Evolutionary conservation across 2,888 invertebrate species (phyloP).

Genomic region (Cheilosia impressa): DNA sequence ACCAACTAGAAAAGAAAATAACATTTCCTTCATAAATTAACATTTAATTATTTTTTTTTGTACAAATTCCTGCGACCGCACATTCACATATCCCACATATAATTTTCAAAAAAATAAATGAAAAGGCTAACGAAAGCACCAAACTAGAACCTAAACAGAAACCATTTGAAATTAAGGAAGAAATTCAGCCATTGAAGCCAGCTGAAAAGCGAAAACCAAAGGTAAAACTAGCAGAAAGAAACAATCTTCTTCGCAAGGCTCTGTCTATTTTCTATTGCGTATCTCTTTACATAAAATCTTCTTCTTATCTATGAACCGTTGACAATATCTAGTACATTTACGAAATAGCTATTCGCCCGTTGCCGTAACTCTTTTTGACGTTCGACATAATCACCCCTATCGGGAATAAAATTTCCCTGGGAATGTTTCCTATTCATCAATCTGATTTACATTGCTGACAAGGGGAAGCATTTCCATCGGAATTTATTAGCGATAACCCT

Average conservation of each 20-base stretch:
- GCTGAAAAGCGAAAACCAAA: conserved; percentile 82
- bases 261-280: no score
- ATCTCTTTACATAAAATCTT: not conserved
- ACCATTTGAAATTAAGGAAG: conserved; percentile 85
- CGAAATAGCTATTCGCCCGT: no score
- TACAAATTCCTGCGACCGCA: conserved; percentile 11
- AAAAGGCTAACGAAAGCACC: conserved; percentile 78
- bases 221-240: conserved; percentile 78
- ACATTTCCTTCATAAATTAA: not conserved
- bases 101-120: not conserved
- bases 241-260: no score
- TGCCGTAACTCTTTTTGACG: no score
- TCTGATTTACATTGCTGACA: no score
- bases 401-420: no score
- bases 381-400: no score
- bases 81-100: not conserved
- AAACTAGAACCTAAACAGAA: conserved; percentile 83
- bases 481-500: no score
- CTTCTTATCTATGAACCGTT: no score
- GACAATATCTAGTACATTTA: no score
- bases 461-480: no score
- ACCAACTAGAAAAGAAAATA: not conserved
- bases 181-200: conserved; percentile 86
- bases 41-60: conserved; percentile 2
- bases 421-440: no score